A percentile compares a stretch with the other conserved stretches of the same genome.
Evolutionary conservation across 2,888 invertebrate genomes (phyloP).

Genomic region (Dorcus parallelipipedus): DNA sequence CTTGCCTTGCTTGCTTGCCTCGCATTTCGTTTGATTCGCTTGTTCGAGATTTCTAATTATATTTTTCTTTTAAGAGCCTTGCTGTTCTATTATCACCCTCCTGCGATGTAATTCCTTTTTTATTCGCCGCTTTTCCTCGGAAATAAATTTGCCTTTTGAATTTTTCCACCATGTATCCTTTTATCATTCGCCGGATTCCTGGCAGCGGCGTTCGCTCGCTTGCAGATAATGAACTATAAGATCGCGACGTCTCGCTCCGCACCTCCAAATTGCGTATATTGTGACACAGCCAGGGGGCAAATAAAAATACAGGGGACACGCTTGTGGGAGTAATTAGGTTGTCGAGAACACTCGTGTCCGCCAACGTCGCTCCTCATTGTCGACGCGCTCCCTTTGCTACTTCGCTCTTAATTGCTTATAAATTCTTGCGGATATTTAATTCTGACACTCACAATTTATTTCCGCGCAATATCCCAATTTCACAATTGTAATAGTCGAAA

Average conservation of each 20-base stretch:
- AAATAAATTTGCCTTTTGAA: slow-evolving; percentile 46
- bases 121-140: slow-evolving; percentile 32
- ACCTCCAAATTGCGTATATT: slow-evolving; percentile 48
- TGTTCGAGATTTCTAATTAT: slow-evolving; percentile 45
- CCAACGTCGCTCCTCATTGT: slow-evolving; percentile 17
- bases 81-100: slow-evolving; percentile 42
- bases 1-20: slow-evolving; percentile 13
- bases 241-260: slow-evolving; percentile 17
- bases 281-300: slow-evolving; percentile 46
- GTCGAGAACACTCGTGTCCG: slow-evolving; percentile 51
- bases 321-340: slow-evolving; percentile 51
- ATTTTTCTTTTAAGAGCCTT: slow-evolving; percentile 43
- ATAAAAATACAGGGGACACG: slow-evolving; percentile 42
- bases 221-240: slow-evolving; percentile 34
- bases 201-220: slow-evolving; percentile 15
- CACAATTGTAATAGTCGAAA: slow-evolving; percentile 23
- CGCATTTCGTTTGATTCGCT: slow-evolving; percentile 38
- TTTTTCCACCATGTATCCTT: slow-evolving; percentile 44
- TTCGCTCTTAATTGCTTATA: slow-evolving; percentile 27
- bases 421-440: slow-evolving; percentile 35
- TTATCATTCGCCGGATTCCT: slow-evolving; percentile 33
- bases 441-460: slow-evolving; percentile 27
- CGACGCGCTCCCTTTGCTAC: slow-evolving; percentile 16
- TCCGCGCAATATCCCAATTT: slow-evolving; percentile 31
- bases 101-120: slow-evolving; percentile 37